These are phyloP conservation scores for Yponomeuta evonymella DNA, from an alignment of 2,888 invertebrate genomes.

Conservation along the genomic window DNA sequence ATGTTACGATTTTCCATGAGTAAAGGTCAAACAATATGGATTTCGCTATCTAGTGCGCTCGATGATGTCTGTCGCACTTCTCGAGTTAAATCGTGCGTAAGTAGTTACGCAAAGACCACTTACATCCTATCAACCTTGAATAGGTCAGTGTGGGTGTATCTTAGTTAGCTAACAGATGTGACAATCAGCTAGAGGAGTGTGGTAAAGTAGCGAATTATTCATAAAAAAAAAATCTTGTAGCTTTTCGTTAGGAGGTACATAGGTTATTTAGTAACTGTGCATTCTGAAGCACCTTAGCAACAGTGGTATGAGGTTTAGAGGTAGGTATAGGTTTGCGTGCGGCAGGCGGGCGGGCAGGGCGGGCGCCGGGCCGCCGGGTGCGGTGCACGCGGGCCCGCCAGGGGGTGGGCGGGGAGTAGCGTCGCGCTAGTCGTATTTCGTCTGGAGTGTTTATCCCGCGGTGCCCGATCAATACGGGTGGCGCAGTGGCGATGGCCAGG, in stretches of 20 bases:
- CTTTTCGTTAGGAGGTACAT: neutral
- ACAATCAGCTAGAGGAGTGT: no score
- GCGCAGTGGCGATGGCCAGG: slow-evolving; percentile 68
- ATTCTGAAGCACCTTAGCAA: slow-evolving; percentile 26
- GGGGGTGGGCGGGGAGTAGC: slow-evolving; percentile 46
- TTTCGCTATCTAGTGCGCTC: neutral
- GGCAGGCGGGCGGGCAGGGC: slow-evolving; percentile 33
- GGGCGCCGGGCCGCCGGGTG: slow-evolving; percentile 45
- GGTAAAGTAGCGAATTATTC: no score
- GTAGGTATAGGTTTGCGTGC: slow-evolving; percentile 21
- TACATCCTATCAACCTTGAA: slow-evolving; percentile 8
- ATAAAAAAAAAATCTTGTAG: no score
- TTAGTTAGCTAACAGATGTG: neutral
- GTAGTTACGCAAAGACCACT: slow-evolving; percentile 3
- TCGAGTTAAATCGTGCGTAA: slow-evolving; percentile 7
- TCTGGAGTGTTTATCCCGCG: slow-evolving; percentile 76
- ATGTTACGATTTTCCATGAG: neutral
- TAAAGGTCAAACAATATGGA: slow-evolving; percentile 8
- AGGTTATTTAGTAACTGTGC: slow-evolving; percentile 8
- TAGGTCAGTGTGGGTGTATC: slow-evolving; percentile 5
- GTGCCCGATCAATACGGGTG: slow-evolving; percentile 73
- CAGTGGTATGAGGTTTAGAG: slow-evolving; percentile 24
- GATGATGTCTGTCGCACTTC: neutral
- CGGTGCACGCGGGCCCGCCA: slow-evolving; percentile 41
- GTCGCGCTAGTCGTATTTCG: slow-evolving; percentile 73